Percentiles rank a stretch among this genome's conserved stretches.
phyloP scores from a whole-genome alignment of 2,113 vertebrate species.

The Hydropotes inermis region DNA sequence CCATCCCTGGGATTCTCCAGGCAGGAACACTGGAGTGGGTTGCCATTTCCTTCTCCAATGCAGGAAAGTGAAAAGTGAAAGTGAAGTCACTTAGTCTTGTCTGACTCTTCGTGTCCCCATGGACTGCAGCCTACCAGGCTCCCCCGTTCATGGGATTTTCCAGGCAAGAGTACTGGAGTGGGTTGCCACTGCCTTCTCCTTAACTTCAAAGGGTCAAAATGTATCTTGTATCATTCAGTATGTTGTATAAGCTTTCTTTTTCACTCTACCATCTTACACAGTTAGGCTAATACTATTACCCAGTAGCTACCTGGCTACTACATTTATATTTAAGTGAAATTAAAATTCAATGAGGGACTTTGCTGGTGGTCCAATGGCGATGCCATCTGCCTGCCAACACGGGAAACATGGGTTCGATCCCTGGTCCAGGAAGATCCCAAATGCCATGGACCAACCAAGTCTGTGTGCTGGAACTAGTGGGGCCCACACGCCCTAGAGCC shows the following conservation, averaged over 20 bases:
- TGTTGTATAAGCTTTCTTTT: too few relatives aligned
- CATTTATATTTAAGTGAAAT: too few relatives aligned
- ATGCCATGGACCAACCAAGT: neutral
- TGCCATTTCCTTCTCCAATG: neutral
- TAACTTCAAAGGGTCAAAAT: neutral
- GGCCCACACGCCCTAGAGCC: neutral
- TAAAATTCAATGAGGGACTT: neutral
- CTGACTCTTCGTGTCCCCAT: accelerated
- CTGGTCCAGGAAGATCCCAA: neutral
- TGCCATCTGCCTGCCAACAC: neutral
- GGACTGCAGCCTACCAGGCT: neutral
- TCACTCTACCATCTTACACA: too few relatives aligned
- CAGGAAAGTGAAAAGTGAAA: neutral
- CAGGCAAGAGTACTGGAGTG: neutral
- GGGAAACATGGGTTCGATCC: neutral
- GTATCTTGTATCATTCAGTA: neutral
- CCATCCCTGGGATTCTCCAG: neutral
- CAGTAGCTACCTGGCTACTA: neutral
- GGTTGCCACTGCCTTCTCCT: neutral
- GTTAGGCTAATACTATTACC: accelerated
- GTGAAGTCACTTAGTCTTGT: neutral
- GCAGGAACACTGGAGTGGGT: neutral
- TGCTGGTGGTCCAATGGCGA: neutral
- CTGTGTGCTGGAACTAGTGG: neutral
- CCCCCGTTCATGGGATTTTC: neutral